Percentiles rank a stretch among this genome's conserved stretches.
Conservation (phyloP, 2,113 vertebrate species). For the Grantiella picta region DNA sequence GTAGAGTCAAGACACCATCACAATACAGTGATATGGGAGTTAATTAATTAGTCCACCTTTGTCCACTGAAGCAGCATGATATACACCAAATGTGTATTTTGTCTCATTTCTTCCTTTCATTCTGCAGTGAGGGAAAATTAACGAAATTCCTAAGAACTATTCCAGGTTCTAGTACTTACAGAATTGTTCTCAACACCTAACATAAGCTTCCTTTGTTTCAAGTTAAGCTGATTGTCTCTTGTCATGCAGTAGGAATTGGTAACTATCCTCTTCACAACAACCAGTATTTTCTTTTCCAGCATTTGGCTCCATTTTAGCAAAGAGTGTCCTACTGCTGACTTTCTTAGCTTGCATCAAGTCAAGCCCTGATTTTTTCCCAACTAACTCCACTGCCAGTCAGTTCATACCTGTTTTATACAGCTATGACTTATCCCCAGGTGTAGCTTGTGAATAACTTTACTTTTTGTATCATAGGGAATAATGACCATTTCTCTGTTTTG, state of each 20-base stretch:
- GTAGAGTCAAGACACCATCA: background rate
- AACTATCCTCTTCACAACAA: background rate
- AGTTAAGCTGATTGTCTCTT: background rate
- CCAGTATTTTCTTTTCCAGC: background rate
- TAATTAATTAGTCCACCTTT: background rate
- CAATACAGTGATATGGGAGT: background rate
- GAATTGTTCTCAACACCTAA: background rate
- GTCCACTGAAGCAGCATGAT: background rate
- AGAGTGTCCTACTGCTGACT: background rate
- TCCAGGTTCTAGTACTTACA: background rate
- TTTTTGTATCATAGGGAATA: background rate
- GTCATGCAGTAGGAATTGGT: background rate
- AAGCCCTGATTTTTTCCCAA: background rate
- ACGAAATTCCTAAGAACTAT: background rate
- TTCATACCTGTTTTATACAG: background rate
- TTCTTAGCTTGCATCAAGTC: background rate
- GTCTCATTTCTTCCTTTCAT: background rate
- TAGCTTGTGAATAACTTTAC: background rate
- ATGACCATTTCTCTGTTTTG: background rate
- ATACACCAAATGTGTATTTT: background rate
- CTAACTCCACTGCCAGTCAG: background rate
- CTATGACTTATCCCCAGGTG: background rate
- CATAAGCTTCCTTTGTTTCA: background rate
- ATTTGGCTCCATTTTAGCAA: background rate
- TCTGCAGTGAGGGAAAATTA: background rate